phyloP scores from a whole-genome alignment of 2,888 invertebrate genomes.

The Plebejus anna region DNA sequence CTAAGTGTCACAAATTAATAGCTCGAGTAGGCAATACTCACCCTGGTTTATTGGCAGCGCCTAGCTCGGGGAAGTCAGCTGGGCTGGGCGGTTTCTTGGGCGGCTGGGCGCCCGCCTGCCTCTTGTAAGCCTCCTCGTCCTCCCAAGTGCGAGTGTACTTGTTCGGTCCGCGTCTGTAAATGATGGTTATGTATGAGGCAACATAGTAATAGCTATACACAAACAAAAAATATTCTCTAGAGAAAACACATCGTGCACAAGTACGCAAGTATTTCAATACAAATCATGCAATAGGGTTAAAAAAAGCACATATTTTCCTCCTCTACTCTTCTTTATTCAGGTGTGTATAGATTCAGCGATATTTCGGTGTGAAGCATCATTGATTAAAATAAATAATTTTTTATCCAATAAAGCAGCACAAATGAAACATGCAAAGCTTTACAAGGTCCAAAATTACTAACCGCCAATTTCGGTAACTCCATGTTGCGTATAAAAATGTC shows the following conservation, averaged over 20 bases:
- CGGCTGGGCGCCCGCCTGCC: constrained; percentile 61
- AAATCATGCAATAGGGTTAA: neutral
- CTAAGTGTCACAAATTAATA: neutral
- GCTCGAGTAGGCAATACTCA: constrained; percentile 34
- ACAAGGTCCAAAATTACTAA: constrained; percentile 46
- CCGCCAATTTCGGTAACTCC: constrained; percentile 63
- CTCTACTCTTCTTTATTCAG: no score
- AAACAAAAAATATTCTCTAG: no score
- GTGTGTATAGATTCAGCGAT: neutral
- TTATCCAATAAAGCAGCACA: neutral
- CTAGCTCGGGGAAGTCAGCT: constrained; percentile 81
- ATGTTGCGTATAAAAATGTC: constrained; percentile 43
- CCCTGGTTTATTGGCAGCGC: constrained; percentile 49
- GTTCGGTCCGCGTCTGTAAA: constrained; percentile 89
- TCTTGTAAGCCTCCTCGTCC: constrained; percentile 92
- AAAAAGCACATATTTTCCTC: neutral
- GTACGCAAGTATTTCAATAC: neutral
- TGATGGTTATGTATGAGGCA: neutral
- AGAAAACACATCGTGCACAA: no score
- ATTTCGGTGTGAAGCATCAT: neutral
- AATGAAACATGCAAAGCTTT: constrained; percentile 31
- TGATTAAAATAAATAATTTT: neutral
- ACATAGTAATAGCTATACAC: neutral
- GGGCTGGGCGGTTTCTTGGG: constrained; percentile 61
- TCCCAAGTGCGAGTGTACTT: constrained; percentile 96